These are phyloP conservation scores for Diachrysia chrysitis DNA, from an alignment of 2,888 invertebrate genomes.

Conservation along the genomic window DNA sequence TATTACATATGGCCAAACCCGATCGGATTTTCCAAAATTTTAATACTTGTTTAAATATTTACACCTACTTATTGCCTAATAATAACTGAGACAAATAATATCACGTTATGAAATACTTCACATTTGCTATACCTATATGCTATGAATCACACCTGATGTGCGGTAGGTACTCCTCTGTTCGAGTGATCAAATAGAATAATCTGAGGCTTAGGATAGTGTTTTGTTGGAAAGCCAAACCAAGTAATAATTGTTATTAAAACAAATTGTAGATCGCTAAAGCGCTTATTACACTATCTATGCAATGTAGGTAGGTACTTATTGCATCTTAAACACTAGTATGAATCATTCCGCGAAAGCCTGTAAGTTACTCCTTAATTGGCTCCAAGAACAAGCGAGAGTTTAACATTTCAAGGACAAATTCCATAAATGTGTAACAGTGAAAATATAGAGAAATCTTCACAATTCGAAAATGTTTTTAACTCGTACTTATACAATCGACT, in stretches of 20 bases:
- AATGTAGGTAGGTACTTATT: no score
- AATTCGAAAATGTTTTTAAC: not conserved
- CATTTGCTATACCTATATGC: constrained; percentile 1
- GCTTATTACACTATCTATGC: no score
- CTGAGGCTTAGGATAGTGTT: no score
- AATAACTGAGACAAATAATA: not conserved
- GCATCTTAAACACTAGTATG: no score
- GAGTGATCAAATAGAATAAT: no score
- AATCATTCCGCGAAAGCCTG: no score
- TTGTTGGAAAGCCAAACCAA: no score
- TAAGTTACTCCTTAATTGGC: no score
- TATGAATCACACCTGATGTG: not conserved
- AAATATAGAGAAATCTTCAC: not conserved
- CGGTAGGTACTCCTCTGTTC: no score
- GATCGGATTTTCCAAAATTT: constrained; percentile 33
- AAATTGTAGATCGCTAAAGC: no score
- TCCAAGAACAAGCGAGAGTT: no score
- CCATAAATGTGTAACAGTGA: not conserved
- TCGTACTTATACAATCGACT: not conserved
- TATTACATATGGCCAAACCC: constrained; percentile 23
- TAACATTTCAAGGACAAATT: not conserved
- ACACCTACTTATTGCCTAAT: constrained; percentile 8
- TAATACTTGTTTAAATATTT: constrained; percentile 12
- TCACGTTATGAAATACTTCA: constrained; percentile 12
- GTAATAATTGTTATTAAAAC: no score